Evolutionary conservation across 2,797 vertebrate genomes (phyloP), one percentile per base, ranked within the genome.

Genomic region (Capromys pilorides): DNA sequence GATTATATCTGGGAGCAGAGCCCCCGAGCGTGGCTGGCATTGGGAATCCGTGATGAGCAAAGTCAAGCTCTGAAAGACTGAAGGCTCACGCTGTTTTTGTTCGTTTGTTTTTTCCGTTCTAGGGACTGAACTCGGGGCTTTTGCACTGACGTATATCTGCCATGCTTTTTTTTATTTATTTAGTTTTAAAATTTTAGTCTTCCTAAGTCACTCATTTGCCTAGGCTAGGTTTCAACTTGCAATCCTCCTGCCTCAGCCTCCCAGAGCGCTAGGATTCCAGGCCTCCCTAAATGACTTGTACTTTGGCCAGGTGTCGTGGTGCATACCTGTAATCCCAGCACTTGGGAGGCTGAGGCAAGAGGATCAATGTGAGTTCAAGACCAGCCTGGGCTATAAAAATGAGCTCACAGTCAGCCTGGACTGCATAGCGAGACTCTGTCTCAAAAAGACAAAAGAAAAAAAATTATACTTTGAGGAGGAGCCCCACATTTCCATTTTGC

Each of bases 51-150:
- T 10, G 62, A 1, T 41, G 14, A 14, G 16, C 28, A 13, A 8
- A 10, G 49, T 26, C 0, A 3, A 5, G 11, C 16, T 21, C 84
- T 0, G 13, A 14, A 59, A 31, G 78, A 10, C 45, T 45, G 21
- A 0, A 36, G 45, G 33, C 2, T 2, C 4, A 16, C 28, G 3
- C 28, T 24, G n/a, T n/a, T n/a, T n/a, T n/a, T n/a, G n/a, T n/a
- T n/a, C n/a, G n/a, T n/a, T n/a, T n/a, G n/a, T n/a, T n/a, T n/a
- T n/a, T n/a, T n/a, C n/a, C n/a, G n/a, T 10, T 54, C 49, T 51
- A 21, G 33, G 33, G 10, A 9, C 22, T 36, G 78, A n/a, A 36
- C 18, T 2, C 31, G 19, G 18, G 51, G 49, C 77, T 16, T 57
- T 57, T 24, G 31, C 51, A 57, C 21, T 36, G 33, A 36, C 19